Evolutionary conservation across 2,113 vertebrate genomes (phyloP).

Genomic region (Rallus limicola): DNA sequence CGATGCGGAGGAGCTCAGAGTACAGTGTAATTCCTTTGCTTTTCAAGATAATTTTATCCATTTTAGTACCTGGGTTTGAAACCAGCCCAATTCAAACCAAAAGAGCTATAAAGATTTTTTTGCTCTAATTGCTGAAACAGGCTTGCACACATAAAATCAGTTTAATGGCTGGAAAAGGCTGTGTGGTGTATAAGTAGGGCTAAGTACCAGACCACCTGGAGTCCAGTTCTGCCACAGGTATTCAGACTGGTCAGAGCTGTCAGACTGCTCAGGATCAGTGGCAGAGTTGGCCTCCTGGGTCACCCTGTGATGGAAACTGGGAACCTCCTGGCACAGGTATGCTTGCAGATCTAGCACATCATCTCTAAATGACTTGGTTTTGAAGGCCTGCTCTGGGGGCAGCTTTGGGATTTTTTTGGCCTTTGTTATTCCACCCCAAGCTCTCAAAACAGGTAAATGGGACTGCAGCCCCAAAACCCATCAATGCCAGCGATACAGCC

Average conservation of each 20-base stretch:
- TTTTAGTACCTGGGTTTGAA: conserved; percentile 67
- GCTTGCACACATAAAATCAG: conserved; percentile 27
- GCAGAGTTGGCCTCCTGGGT: neutral
- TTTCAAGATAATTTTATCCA: conserved; percentile 61
- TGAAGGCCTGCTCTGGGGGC: neutral
- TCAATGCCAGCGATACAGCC: neutral
- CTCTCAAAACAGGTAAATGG: neutral
- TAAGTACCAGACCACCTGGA: neutral
- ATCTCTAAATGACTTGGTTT: neutral
- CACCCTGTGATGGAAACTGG: rapidly evolving
- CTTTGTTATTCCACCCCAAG: neutral
- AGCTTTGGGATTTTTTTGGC: neutral
- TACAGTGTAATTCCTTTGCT: conserved; percentile 34
- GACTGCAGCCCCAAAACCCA: too few relatives aligned
- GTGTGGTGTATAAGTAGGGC: neutral
- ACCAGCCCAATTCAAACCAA: conserved; percentile 50
- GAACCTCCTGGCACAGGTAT: neutral
- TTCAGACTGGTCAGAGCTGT: neutral
- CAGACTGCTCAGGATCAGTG: rapidly evolving
- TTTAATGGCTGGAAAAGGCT: conserved; percentile 46
- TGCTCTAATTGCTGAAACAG: conserved; percentile 58
- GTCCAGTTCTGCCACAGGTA: neutral
- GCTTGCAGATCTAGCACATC: neutral
- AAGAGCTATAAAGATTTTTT: conserved; percentile 44
- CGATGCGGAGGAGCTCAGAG: conserved; percentile 40